phyloP scores from a whole-genome alignment of 2,888 invertebrate species.

The Zygothrica quintamaculata region DNA sequence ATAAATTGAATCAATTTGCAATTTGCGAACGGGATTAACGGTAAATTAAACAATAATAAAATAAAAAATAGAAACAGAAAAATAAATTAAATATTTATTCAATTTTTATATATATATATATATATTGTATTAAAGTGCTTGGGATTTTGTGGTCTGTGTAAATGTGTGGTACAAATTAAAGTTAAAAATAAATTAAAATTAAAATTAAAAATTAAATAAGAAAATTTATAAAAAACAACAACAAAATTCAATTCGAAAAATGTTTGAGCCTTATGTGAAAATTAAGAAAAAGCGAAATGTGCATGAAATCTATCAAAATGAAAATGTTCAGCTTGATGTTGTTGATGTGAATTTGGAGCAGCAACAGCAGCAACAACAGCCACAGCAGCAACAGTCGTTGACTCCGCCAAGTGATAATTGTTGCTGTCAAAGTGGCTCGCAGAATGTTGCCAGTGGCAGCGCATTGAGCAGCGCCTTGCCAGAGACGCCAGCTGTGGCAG shows the following conservation, averaged over 20 bases:
- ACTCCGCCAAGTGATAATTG: conserved; percentile 66
- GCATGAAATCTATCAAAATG: conserved; percentile 76
- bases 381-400: conserved; percentile 31
- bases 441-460: conserved; percentile 49
- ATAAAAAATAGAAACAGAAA: conserved; percentile 29
- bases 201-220: conserved; percentile 13
- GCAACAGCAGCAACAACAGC: conserved; percentile 48
- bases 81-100: conserved; percentile 8
- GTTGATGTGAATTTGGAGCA: conserved; percentile 74
- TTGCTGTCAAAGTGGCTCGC: conserved; percentile 70
- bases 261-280: conserved; percentile 85
- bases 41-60: conserved; percentile 35
- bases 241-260: conserved; percentile 72
- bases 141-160: conserved; percentile 41
- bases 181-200: conserved; percentile 9
- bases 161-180: conserved; percentile 27
- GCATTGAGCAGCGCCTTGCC: conserved; percentile 51
- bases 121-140: background rate
- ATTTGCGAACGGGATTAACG: conserved; percentile 44
- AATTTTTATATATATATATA: background rate
- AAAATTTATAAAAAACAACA: conserved; percentile 28
- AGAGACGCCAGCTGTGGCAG: conserved; percentile 44
- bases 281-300: conserved; percentile 83
- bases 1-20: conserved; percentile 44
- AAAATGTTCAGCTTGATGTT: conserved; percentile 50